Conservation (phyloP, 2,797 vertebrate genomes). For the Cuniculus paca region DNA sequence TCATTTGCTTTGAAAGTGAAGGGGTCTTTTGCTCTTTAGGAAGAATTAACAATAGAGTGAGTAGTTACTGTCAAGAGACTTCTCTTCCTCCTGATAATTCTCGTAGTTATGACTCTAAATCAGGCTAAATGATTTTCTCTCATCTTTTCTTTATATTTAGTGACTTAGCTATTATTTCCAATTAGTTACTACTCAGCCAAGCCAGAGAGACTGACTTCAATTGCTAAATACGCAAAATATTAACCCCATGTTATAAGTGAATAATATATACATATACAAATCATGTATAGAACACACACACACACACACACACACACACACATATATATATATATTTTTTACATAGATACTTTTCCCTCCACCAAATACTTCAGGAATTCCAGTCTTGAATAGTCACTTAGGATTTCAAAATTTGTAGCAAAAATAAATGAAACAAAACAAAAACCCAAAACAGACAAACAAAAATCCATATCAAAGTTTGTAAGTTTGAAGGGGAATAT, state of each 20-base stretch:
- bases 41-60: constrained; percentile 38
- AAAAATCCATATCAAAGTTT: neutral
- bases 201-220: neutral
- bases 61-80: neutral
- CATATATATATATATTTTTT: too few relatives aligned
- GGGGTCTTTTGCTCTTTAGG: neutral
- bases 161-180: neutral
- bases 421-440: neutral
- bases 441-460: neutral
- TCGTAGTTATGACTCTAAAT: neutral
- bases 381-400: neutral
- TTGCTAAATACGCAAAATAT: neutral
- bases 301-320: too few relatives aligned
- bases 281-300: neutral
- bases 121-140: neutral
- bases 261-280: neutral
- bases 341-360: neutral
- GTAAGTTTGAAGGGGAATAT: neutral
- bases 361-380: neutral
- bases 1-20: neutral
- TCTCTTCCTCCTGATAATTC: neutral
- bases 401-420: neutral
- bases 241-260: neutral
- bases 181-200: neutral
- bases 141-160: constrained; percentile 16